Base-by-base conservation (phyloP, 2,113 vertebrate genomes). In the Tenebrosternarchus preto region DNA sequence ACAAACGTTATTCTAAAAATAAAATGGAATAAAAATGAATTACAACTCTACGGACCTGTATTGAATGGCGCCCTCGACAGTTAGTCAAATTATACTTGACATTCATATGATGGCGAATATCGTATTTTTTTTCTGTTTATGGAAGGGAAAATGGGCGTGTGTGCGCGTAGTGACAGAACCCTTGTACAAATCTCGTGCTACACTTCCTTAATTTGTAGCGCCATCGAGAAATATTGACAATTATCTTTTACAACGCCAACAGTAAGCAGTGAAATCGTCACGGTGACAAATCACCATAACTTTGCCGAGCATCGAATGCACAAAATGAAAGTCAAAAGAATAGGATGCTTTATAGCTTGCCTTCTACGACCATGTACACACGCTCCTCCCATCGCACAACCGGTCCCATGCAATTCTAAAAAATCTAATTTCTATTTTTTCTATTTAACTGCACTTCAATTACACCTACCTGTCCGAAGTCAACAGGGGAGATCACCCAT, bases 401-500 rank as follows among this genome's bases (percentile, higher is more conserved):
- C 43, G 43, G 67, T 19, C 20, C 19, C 33, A 50, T 67, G 50
- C 24, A 67, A 61, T 60, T 6, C 53, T 66, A 53, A 60, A 73
- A 69, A 31, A 31, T 33, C 17, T 36, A 7, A 8, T 25, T 20
- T 31, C 63, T 17, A 11, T 57, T 36, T 53, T 15, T 11, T 63
- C 43, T 12, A 15, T 50, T 50, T 50, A 50, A 50, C 15, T 50
- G 43, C 43, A 50, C 9, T 50, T 50, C 0, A 50, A 50, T 50
- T 50, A 29, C 3, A 22, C 73, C 39, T 85, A 87, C 86, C 86
- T 87, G 86, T 81, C 81, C 76, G 77, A 60, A 83, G 78, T 87
- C 81, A 87, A 76, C 76, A 67, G 64, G 55, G 64, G 39, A 77
- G 72, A 63, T 77, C 79, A 68, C 71, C 83, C 86, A 87, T 83